Percentiles rank a stretch among this genome's conserved stretches.
Evolutionary conservation across 2,888 invertebrate species (phyloP).

Genomic region (Cryptocheilus praepositus): DNA sequence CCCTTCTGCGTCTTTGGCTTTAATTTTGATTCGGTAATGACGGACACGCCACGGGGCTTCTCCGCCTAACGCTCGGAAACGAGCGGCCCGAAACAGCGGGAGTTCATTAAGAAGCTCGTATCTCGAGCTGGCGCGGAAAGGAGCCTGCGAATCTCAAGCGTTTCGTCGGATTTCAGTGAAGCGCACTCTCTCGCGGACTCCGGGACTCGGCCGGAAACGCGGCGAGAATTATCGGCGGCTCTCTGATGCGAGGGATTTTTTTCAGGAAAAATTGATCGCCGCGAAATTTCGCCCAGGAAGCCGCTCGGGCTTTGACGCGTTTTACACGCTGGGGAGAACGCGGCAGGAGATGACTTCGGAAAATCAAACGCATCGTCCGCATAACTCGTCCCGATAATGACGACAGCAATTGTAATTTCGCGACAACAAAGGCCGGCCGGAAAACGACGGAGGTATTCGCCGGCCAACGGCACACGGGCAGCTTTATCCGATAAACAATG

Average conservation of each 20-base stretch:
- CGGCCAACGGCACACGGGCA: slow-evolving; percentile 36
- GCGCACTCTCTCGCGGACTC: too few relatives aligned
- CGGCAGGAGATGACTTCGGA: slow-evolving; percentile 30
- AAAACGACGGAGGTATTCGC: slow-evolving; percentile 63
- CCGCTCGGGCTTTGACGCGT: slow-evolving; percentile 37
- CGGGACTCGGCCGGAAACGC: too few relatives aligned
- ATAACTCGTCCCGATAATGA: slow-evolving; percentile 71
- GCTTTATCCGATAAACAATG: slow-evolving; percentile 60
- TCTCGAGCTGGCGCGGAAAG: too few relatives aligned
- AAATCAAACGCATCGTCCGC: slow-evolving; percentile 71
- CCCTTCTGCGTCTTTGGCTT: slow-evolving; percentile 51
- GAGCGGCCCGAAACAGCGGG: slow-evolving; percentile 54
- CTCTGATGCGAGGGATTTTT: too few relatives aligned
- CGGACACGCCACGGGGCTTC: slow-evolving; percentile 57
- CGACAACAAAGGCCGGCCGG: slow-evolving; percentile 66
- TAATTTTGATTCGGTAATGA: slow-evolving; percentile 67
- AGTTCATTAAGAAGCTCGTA: slow-evolving; percentile 56
- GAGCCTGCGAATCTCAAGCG: too few relatives aligned
- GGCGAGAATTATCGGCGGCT: too few relatives aligned
- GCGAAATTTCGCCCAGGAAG: not conserved
- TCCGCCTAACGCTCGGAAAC: slow-evolving; percentile 45
- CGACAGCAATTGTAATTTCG: slow-evolving; percentile 73
- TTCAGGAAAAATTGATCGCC: not conserved
- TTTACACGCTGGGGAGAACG: slow-evolving; percentile 27
- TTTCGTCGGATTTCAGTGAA: too few relatives aligned